Base-by-base conservation (phyloP, 2,888 invertebrate genomes). In the Eupithecia subumbrata region DNA sequence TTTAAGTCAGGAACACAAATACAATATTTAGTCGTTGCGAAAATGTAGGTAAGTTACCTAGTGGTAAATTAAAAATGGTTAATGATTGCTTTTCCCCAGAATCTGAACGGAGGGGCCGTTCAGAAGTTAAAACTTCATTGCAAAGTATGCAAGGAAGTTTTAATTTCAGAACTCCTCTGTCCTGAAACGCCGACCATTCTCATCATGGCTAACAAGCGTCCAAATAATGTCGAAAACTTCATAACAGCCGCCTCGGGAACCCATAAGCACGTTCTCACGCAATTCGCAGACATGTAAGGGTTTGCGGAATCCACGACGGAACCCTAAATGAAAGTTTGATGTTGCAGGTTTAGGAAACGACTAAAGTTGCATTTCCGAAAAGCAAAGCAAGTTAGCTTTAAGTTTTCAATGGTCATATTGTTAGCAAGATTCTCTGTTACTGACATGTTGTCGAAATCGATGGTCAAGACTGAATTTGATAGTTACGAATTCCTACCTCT, bases 281-380 rank as follows among this genome's bases (percentile, higher is more conserved):
- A 43, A 76, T 72, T 69, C 11, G 48, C 40, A 66, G 45, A 48
- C 69, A 43, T 72, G 68, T 68, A 67, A 60, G 56, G 71, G 37
- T 70, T 68, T 34, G 14, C 45, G 18, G 48, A 64, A 64, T 68
- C 5, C 68, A 60, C 71, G 18, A 60, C 30, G 56, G 48, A 64
- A 43, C 52, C 43, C 67, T 25, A 68, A 74, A 63, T 40, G 43
- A 75, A 77, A 79, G 74, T 79, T 78, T 79, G 69, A 56, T 25
- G 60, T 25, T 60, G 25, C 60, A 60, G 60, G 76, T 78, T 76
- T 74, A 72, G 76, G 71, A 43, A 43, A 71, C 75, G 73, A 37
- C n/a, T 30, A 14, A 73, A 68, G 56, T 60, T 68, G 43, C 14
- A 63, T 37, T 71, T 63, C 40, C 12, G 34, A 45, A 25, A 22